A percentile compares a stretch with the other conserved stretches of the same genome.
Evolutionary conservation across 2,797 vertebrate genomes (phyloP).

Genomic region (Cuculus canorus): DNA sequence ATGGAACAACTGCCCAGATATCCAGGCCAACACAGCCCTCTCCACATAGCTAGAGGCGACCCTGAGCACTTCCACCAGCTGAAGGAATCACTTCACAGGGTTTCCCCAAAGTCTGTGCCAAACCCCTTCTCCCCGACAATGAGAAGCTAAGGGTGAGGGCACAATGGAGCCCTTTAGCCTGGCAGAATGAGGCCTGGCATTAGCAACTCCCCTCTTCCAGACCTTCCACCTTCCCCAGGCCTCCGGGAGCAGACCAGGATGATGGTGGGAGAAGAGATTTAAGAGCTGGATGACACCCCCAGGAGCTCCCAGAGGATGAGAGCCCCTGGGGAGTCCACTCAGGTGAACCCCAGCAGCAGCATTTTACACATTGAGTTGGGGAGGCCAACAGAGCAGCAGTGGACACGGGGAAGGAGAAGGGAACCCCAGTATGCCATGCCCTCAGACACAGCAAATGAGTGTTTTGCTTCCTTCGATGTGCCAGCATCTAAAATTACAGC

Average conservation of each 20-base stretch:
- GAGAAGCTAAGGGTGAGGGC: neutral
- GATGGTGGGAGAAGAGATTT: neutral
- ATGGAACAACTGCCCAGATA: neutral
- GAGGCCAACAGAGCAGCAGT: neutral
- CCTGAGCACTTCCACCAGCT: neutral
- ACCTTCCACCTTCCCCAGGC: neutral
- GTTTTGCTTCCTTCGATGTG: neutral
- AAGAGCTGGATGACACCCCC: neutral
- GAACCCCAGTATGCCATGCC: fast-evolving
- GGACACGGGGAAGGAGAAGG: neutral
- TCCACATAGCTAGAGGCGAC: neutral
- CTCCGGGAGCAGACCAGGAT: neutral
- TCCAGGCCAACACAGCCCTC: neutral
- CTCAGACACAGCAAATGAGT: neutral
- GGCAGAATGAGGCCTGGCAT: neutral
- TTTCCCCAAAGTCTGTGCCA: neutral
- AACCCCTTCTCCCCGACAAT: neutral
- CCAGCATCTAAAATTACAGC: neutral
- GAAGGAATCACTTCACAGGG: neutral
- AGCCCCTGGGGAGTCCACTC: fast-evolving
- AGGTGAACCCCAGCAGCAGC: neutral
- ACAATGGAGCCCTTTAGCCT: neutral
- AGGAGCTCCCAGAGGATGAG: neutral
- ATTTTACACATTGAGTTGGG: fast-evolving
- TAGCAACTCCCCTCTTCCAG: neutral